Conservation (phyloP, 2,797 vertebrate genomes). For the Cuniculus paca region DNA sequence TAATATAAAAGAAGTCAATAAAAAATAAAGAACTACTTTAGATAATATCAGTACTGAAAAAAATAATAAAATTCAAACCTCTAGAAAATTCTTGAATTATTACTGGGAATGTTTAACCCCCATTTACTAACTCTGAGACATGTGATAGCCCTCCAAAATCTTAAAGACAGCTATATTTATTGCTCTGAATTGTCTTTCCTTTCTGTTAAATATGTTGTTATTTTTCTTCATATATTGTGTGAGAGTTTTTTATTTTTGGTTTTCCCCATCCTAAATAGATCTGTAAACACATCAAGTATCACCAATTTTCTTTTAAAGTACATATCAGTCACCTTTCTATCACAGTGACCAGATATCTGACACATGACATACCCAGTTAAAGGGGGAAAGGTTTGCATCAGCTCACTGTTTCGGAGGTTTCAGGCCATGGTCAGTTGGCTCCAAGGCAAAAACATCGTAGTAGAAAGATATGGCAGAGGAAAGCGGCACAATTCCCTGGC, state of each 20-base stretch:
- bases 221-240: not conserved
- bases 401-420: too few relatives aligned
- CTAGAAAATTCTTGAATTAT: slow-evolving; percentile 46
- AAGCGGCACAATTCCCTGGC: not conserved
- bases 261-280: not conserved
- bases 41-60: slow-evolving; percentile 16
- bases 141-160: not conserved
- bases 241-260: not conserved
- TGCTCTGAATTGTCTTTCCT: not conserved
- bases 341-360: not conserved
- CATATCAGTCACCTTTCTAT: not conserved
- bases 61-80: not conserved
- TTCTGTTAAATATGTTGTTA: slow-evolving; percentile 10
- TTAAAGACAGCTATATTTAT: not conserved
- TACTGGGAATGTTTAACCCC: not conserved
- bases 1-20: not conserved
- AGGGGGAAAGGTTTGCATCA: not conserved
- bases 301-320: not conserved
- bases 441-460: not conserved
- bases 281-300: not conserved
- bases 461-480: not conserved
- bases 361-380: not conserved
- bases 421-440: not conserved
- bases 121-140: slow-evolving; percentile 10
- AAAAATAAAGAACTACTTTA: not conserved